Conservation (phyloP, 1,140 invertebrate genomes). For the Sipha flava region DNA sequence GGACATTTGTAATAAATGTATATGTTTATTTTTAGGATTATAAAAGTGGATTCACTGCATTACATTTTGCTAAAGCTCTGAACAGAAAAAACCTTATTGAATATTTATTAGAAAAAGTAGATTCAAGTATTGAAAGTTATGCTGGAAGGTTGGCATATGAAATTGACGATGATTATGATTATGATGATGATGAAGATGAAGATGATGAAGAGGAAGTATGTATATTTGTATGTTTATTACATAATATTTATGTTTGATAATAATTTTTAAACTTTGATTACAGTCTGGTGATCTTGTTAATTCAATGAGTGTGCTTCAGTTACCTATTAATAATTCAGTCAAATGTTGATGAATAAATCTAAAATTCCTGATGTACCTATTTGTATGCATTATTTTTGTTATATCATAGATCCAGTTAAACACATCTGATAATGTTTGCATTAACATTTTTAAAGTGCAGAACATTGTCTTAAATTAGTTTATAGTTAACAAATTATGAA, state of each 20-base stretch:
- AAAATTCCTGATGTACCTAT: not conserved
- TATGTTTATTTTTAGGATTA: slow-evolving; percentile 16
- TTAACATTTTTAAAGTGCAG: not conserved
- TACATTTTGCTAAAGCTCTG: slow-evolving; percentile 18
- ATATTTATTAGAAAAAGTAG: slow-evolving; percentile 5
- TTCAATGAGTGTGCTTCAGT: not conserved
- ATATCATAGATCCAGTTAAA: not conserved
- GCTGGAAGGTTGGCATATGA: slow-evolving; percentile 18
- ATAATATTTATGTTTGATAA: not conserved
- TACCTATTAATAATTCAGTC: not conserved
- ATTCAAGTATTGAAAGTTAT: slow-evolving; percentile 16
- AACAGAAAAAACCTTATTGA: slow-evolving; percentile 11
- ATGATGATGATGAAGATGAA: slow-evolving; percentile 14
- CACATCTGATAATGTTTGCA: not conserved
- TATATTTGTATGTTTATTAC: slow-evolving; percentile 3
- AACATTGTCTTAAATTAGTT: not conserved
- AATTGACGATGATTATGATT: not conserved
- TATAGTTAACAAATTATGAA: not conserved
- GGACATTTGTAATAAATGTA: too few relatives aligned
- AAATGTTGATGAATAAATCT: not conserved
- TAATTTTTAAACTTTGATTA: not conserved
- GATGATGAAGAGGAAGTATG: slow-evolving; percentile 6
- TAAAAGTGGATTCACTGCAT: slow-evolving; percentile 22
- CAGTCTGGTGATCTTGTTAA: not conserved
- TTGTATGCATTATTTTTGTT: too few relatives aligned